phyloP scores from a whole-genome alignment of 2,797 vertebrate species.

The Galaxias olidus region DNA sequence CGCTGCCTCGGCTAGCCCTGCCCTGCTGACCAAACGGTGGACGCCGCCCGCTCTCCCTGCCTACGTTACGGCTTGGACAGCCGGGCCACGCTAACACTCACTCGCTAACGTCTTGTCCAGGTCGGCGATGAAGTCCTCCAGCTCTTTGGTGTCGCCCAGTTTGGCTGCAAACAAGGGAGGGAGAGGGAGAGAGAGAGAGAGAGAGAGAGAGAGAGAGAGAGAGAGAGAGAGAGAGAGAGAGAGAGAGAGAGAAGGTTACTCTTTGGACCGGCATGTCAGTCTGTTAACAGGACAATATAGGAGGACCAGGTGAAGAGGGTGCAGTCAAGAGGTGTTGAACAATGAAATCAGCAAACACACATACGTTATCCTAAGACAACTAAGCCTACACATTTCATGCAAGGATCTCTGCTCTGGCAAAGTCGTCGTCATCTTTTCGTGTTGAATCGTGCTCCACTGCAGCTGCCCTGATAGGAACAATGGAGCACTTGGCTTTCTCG shows the following conservation, averaged over 20 bases:
- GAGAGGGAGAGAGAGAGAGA: not conserved
- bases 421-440: not conserved
- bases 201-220: not conserved
- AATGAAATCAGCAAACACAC: not conserved
- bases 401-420: no score
- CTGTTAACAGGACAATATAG: not conserved
- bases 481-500: not conserved
- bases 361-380: not conserved
- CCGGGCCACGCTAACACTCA: slow-evolving; percentile 70
- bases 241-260: not conserved
- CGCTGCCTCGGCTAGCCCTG: slow-evolving; percentile 33
- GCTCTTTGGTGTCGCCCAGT: slow-evolving; percentile 96
- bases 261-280: not conserved
- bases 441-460: not conserved
- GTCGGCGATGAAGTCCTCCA: slow-evolving; percentile 97
- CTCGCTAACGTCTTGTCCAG: slow-evolving; percentile 94
- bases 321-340: not conserved
- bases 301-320: not conserved
- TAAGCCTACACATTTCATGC: not conserved
- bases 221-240: not conserved
- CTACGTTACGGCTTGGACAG: slow-evolving; percentile 30
- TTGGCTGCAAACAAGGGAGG: slow-evolving; percentile 79
- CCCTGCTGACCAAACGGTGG: slow-evolving; percentile 15
- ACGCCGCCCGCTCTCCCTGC: slow-evolving; percentile 1
- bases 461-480: not conserved